phyloP scores from a whole-genome alignment of 37 sponge, comb jelly and placozoan species.

The Petrosia ficiformis region DNA sequence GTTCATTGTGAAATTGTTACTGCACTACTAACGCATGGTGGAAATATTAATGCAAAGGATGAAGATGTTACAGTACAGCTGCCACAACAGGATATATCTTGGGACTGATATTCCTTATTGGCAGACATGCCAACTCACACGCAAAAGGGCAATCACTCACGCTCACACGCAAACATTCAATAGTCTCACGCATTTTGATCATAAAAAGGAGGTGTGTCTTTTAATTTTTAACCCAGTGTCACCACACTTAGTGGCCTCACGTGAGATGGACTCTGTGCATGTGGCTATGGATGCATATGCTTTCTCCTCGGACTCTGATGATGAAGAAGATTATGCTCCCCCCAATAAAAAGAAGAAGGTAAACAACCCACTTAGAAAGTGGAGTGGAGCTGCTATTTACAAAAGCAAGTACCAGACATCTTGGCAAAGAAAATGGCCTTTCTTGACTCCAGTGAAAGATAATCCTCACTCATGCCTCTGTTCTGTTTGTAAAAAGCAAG shows the following conservation, averaged over 20 bases:
- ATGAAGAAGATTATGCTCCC: not conserved
- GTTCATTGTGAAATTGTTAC: too few species aligned
- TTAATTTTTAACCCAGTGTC: not conserved
- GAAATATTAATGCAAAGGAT: too few species aligned
- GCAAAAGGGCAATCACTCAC: not conserved
- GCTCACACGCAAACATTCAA: not conserved
- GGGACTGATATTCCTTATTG: not conserved
- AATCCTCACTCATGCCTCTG: constrained; percentile 28
- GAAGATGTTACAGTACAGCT: not conserved
- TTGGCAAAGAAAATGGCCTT: constrained; percentile 48
- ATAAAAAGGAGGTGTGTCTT: too few species aligned
- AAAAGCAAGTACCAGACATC: constrained; percentile 29
- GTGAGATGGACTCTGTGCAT: too few species aligned
- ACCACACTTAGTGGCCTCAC: too few species aligned
- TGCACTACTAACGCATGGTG: too few species aligned
- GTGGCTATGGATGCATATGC: not conserved
- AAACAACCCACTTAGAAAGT: too few species aligned
- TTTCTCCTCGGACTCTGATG: not conserved
- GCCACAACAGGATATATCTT: not conserved
- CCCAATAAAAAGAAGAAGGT: not conserved
- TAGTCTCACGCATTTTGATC: not conserved
- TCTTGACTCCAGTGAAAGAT: constrained; percentile 2
- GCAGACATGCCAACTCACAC: not conserved
- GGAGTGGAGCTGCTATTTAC: constrained; percentile 37
- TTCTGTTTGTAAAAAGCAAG: constrained; percentile 24